A percentile compares a stretch with the other conserved stretches of the same genome.
These are phyloP conservation scores for Calyptomena viridis DNA, from an alignment of 2,113 vertebrate species.

Conservation along the genomic window DNA sequence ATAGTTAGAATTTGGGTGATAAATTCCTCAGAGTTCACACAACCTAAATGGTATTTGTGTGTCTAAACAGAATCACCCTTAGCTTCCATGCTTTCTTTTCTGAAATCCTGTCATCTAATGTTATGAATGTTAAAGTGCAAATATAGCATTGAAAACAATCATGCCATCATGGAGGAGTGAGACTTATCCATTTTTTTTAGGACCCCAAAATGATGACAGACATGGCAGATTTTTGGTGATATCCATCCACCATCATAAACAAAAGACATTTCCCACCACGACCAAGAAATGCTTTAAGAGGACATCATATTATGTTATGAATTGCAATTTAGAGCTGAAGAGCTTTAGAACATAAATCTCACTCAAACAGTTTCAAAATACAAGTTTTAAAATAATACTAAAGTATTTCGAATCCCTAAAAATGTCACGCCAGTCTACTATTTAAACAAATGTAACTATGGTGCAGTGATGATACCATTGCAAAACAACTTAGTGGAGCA, in stretches of 20 bases:
- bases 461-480: neutral
- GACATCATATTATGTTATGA: neutral
- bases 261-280: neutral
- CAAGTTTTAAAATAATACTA: neutral
- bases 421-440: neutral
- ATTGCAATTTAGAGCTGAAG: neutral
- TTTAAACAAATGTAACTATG: neutral
- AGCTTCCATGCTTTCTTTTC: neutral
- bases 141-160: neutral
- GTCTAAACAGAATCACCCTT: neutral
- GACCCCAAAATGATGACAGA: neutral
- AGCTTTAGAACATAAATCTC: neutral
- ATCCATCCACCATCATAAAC: neutral
- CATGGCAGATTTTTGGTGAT: neutral
- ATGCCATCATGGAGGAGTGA: neutral
- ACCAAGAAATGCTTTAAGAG: neutral
- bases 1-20: neutral
- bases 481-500: neutral
- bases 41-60: neutral
- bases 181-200: neutral
- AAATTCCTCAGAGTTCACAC: neutral
- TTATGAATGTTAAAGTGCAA: neutral
- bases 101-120: neutral
- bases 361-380: neutral
- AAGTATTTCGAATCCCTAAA: neutral